A percentile compares a stretch with the other conserved stretches of the same genome.
Evolutionary conservation across 2,888 invertebrate species (phyloP).

Genomic region (Oxystoma pomonae): DNA sequence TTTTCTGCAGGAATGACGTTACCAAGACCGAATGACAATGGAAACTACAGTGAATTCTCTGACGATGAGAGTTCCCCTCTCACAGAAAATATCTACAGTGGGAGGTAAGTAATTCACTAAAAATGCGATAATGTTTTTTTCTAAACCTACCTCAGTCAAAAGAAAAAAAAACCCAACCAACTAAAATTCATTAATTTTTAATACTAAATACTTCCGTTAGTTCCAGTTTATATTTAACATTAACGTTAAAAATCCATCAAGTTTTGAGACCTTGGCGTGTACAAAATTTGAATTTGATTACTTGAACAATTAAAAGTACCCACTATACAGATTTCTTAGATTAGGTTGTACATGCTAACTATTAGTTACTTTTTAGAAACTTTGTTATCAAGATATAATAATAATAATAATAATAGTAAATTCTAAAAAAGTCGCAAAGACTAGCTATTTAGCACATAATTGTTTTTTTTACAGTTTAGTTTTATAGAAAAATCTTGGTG

Average conservation of each 20-base stretch:
- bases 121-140: no score
- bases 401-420: not conserved
- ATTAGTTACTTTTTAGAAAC: not conserved
- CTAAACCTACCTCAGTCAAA: no score
- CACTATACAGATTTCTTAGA: not conserved
- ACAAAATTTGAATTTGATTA: not conserved
- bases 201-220: no score
- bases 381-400: not conserved
- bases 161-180: no score
- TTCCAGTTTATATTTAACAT: no score
- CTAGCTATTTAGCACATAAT: no score
- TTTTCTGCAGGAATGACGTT: slow-evolving; percentile 56
- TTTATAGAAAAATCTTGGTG: no score
- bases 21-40: slow-evolving; percentile 46
- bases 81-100: slow-evolving; percentile 84
- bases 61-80: slow-evolving; percentile 87
- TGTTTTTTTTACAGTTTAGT: no score
- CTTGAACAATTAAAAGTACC: not conserved
- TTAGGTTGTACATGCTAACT: not conserved
- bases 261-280: not conserved
- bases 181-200: no score
- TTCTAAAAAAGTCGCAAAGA: no score
- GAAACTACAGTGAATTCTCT: slow-evolving; percentile 66
- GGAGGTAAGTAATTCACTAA: slow-evolving; percentile 74
- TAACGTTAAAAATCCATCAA: not conserved